Evolutionary conservation across 2,888 invertebrate species (phyloP).

Genomic region (Masnerella sp.): DNA sequence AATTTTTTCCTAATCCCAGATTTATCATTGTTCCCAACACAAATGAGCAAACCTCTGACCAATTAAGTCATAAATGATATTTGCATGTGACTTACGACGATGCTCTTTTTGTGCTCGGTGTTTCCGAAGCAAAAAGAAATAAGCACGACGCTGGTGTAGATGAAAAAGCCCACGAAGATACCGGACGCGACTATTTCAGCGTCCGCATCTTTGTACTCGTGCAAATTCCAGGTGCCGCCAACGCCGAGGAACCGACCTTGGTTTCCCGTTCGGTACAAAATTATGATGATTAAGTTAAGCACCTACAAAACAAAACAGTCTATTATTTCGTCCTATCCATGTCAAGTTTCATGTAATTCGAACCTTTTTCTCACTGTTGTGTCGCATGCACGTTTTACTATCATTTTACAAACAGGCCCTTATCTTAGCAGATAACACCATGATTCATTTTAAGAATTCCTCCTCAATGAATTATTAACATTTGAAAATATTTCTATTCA

Average conservation of each 20-base stretch:
- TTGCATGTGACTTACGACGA: conserved; percentile 75
- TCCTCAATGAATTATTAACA: conserved; percentile 61
- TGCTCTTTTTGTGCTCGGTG: conserved; percentile 86
- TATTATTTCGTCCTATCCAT: conserved; percentile 9
- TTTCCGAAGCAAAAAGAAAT: conserved; percentile 88
- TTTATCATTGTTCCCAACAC: too few species aligned
- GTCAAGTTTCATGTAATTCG: neutral
- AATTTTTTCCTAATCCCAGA: too few species aligned
- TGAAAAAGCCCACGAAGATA: conserved; percentile 90
- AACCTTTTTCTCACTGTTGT: conserved; percentile 21
- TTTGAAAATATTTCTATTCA: neutral
- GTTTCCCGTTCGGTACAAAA: conserved; percentile 90
- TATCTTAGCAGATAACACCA: conserved; percentile 67
- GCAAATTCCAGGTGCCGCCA: conserved; percentile 93
- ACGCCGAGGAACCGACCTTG: conserved; percentile 90
- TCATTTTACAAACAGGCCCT: conserved; percentile 71
- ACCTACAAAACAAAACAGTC: conserved; percentile 80
- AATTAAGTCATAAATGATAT: conserved; percentile 22
- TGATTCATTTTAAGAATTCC: conserved; percentile 67
- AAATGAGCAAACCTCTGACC: neutral
- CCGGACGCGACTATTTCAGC: conserved; percentile 93
- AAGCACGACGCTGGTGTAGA: conserved; percentile 88
- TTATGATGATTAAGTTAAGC: conserved; percentile 88
- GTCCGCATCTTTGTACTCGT: conserved; percentile 92
- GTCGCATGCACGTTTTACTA: conserved; percentile 59